These are phyloP conservation scores for Diachasmimorpha longicaudata DNA, from an alignment of 1,140 invertebrate genomes.

Conservation along the genomic window DNA sequence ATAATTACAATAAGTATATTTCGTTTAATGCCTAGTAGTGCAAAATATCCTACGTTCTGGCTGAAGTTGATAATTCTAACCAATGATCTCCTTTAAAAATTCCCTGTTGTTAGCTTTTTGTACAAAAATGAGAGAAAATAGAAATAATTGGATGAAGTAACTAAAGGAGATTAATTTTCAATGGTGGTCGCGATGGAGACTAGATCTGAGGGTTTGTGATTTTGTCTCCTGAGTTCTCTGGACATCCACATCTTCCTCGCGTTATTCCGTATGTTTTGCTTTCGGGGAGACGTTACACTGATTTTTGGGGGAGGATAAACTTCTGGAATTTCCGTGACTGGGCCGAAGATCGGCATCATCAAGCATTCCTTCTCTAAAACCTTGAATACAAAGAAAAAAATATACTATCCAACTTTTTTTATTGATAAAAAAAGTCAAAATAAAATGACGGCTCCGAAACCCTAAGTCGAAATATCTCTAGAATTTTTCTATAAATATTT, in stretches of 20 bases:
- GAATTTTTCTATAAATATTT: too few species aligned
- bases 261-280: constrained; percentile 32
- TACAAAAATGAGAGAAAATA: constrained; percentile 2
- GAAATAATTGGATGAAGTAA: too few species aligned
- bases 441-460: too few species aligned
- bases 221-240: constrained; percentile 37
- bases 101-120: constrained; percentile 16
- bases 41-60: background rate
- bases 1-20: constrained; percentile 60
- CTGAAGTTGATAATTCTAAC: background rate
- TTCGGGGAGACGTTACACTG: background rate
- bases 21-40: constrained; percentile 56
- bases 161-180: constrained; percentile 8
- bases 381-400: constrained; percentile 9
- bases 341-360: constrained; percentile 36
- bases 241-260: constrained; percentile 47
- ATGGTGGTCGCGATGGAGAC: constrained; percentile 29
- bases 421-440: too few species aligned
- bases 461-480: too few species aligned
- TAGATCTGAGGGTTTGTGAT: constrained; percentile 28
- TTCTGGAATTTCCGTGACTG: constrained; percentile 29
- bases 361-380: constrained; percentile 4
- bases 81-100: background rate
- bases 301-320: constrained; percentile 28
- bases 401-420: too few species aligned